Percentiles rank a stretch among this genome's conserved stretches.
phyloP scores from a whole-genome alignment of 2,888 invertebrate species.

The Arrhopalites spinosus region DNA sequence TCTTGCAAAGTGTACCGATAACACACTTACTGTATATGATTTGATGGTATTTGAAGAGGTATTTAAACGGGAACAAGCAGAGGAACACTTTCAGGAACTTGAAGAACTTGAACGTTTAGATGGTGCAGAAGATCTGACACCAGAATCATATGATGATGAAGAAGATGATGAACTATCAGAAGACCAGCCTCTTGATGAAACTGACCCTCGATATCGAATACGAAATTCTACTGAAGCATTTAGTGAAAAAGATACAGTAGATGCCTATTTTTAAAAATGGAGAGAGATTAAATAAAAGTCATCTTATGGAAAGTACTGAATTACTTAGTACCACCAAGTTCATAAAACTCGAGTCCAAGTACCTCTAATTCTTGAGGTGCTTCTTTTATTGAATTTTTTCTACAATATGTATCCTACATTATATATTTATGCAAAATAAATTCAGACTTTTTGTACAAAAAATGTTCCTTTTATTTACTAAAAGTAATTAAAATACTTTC shows the following conservation, averaged over 20 bases:
- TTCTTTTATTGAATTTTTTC: too few species aligned
- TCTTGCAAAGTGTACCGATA: slow-evolving; percentile 46
- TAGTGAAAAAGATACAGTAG: not conserved
- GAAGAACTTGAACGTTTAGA: slow-evolving; percentile 23
- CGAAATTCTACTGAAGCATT: not conserved
- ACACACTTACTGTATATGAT: slow-evolving; percentile 42
- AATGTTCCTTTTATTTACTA: too few species aligned
- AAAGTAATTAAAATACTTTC: too few species aligned
- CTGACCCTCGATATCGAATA: not conserved
- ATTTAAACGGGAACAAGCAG: slow-evolving; percentile 31
- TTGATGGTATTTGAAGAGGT: slow-evolving; percentile 52
- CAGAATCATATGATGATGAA: slow-evolving; percentile 1
- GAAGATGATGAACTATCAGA: not conserved
- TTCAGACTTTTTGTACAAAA: too few species aligned
- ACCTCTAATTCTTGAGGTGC: too few species aligned
- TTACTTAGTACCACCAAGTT: too few species aligned
- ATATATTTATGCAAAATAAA: too few species aligned
- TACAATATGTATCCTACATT: too few species aligned
- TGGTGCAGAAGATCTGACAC: not conserved
- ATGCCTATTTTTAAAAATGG: not conserved
- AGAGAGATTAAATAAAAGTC: too few species aligned
- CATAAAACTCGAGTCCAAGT: too few species aligned
- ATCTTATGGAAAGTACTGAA: too few species aligned
- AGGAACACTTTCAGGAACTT: too few species aligned
- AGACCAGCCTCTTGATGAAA: not conserved